phyloP scores from a whole-genome alignment of 2,797 vertebrate species.

The Sparidentex hasta region DNA sequence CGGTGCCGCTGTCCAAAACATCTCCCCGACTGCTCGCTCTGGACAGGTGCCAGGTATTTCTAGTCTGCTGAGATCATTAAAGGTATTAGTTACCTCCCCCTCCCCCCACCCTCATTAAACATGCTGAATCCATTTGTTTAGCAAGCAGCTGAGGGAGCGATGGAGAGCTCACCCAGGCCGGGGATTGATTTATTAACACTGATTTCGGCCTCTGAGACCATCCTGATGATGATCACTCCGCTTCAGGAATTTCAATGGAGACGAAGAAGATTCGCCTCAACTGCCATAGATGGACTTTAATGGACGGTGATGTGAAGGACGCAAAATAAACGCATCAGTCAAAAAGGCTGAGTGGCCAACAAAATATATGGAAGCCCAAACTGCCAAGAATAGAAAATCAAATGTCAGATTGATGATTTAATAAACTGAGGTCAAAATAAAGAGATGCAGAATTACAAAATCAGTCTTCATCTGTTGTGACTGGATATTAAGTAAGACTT shows the following conservation, averaged over 20 bases:
- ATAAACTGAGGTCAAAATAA: background rate
- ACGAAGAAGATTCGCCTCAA: constrained; percentile 30
- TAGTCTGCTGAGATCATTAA: constrained; percentile 81
- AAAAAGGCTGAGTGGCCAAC: background rate
- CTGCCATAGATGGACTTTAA: constrained; percentile 30
- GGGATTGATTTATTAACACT: constrained; percentile 82
- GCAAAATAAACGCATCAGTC: constrained; percentile 40
- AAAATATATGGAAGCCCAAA: background rate
- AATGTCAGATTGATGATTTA: no score
- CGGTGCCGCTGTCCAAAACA: constrained; percentile 56
- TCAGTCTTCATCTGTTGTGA: background rate
- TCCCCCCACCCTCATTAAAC: constrained; percentile 77
- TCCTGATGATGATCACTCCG: constrained; percentile 57
- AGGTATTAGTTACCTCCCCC: constrained; percentile 74
- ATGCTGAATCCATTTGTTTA: constrained; percentile 84
- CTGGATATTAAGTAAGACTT: no score
- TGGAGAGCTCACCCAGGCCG: constrained; percentile 60
- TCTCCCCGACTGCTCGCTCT: constrained; percentile 56
- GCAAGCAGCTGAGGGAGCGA: constrained; percentile 72
- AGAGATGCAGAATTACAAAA: background rate
- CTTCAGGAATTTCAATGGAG: constrained; percentile 72
- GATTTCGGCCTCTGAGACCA: constrained; percentile 76
- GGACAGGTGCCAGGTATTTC: constrained; percentile 67
- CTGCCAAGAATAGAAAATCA: background rate
- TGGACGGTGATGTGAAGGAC: constrained; percentile 44